These are phyloP conservation scores for Leptobrachium ailaonicum DNA, from an alignment of 2,113 vertebrate genomes.

Conservation along the genomic window DNA sequence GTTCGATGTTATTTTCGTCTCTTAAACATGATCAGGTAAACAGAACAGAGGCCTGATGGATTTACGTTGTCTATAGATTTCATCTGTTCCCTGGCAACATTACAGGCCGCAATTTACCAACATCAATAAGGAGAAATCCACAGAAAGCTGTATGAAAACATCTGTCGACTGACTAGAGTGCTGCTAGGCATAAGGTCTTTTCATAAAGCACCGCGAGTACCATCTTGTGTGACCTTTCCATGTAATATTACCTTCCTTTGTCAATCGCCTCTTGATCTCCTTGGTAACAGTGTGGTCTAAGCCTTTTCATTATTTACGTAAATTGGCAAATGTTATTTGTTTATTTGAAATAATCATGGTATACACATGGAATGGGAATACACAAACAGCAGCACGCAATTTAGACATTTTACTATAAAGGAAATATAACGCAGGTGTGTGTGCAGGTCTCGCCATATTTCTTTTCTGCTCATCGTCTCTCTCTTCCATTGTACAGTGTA, in stretches of 20 bases:
- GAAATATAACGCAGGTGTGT: no score
- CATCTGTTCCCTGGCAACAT: constrained; percentile 31
- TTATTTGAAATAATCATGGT: no score
- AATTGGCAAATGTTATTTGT: no score
- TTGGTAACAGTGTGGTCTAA: constrained; percentile 19
- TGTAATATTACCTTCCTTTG: constrained; percentile 23
- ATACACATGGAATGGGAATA: no score
- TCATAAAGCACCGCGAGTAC: constrained; percentile 5
- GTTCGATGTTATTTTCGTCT: constrained; percentile 23
- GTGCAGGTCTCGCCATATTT: no score
- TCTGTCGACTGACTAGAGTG: constrained; percentile 16
- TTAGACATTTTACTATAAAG: no score
- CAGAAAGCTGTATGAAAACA: constrained; percentile 3
- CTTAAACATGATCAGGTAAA: constrained; percentile 16
- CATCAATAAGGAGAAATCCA: constrained; percentile 27
- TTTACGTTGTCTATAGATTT: constrained; percentile 28
- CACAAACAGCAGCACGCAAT: no score
- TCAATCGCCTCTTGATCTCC: constrained; percentile 7
- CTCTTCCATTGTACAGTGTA: no score
- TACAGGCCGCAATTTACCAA: constrained; percentile 23
- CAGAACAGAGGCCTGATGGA: constrained; percentile 20
- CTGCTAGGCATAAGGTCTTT: constrained; percentile 24
- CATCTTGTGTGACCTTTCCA: constrained; percentile 19
- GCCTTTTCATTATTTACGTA: background rate
- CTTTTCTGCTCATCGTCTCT: no score